These are phyloP conservation scores for Sebastes steindachneri DNA, from an alignment of 2,797 vertebrate species.

Conservation along the genomic window DNA sequence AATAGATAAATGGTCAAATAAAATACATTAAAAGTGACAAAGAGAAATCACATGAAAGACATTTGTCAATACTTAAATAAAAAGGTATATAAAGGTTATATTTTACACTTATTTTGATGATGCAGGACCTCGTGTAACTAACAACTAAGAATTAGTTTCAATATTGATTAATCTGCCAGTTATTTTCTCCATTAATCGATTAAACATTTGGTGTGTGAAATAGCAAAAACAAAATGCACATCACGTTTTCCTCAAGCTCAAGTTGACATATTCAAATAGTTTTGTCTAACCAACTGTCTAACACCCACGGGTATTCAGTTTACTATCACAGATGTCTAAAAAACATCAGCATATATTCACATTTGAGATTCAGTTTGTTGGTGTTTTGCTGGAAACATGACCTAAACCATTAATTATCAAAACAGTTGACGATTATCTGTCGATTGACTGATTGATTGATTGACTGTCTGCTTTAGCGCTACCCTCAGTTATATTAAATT, in stretches of 20 bases:
- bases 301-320: not conserved
- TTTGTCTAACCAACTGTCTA: not conserved
- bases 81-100: not conserved
- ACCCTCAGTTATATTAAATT: not conserved
- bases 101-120: not conserved
- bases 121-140: not conserved
- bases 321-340: not conserved
- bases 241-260: not conserved
- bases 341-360: not conserved
- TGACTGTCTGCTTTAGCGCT: not conserved
- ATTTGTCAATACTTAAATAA: not conserved
- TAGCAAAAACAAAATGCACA: not conserved
- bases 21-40: not conserved
- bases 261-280: not conserved
- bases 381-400: not conserved
- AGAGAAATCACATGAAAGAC: not conserved
- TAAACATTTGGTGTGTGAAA: not conserved
- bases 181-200: not conserved
- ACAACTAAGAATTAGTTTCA: not conserved
- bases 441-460: not conserved
- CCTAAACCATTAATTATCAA: not conserved
- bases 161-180: not conserved
- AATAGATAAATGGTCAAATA: not conserved
- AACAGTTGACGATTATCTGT: not conserved
- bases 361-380: not conserved